These are phyloP conservation scores for Percopsis omiscomaycus DNA, from an alignment of 2,797 vertebrate species.

Conservation along the genomic window DNA sequence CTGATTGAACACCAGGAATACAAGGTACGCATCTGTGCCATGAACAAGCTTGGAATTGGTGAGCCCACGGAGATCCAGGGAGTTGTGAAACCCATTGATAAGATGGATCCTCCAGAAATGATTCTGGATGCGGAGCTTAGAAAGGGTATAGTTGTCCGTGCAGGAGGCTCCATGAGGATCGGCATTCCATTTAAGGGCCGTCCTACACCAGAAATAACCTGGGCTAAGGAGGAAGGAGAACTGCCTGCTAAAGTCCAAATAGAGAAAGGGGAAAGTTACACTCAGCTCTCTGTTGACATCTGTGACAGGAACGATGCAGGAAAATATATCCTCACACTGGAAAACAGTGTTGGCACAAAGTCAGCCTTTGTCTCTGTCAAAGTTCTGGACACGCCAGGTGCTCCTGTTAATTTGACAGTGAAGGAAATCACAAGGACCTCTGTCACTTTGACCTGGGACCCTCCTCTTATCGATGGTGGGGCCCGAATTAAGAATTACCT, in stretches of 20 bases:
- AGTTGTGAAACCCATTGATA: slow-evolving; percentile 90
- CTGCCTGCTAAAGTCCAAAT: slow-evolving; percentile 89
- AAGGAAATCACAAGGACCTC: slow-evolving; percentile 93
- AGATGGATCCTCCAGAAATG: slow-evolving; percentile 92
- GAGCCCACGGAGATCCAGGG: slow-evolving; percentile 89
- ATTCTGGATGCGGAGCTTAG: slow-evolving; percentile 93
- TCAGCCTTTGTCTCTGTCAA: slow-evolving; percentile 96
- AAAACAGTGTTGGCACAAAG: slow-evolving; percentile 93
- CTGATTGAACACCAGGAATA: slow-evolving; percentile 96
- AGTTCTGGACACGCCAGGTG: slow-evolving; percentile 95
- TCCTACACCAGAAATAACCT: slow-evolving; percentile 89
- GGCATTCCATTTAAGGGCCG: slow-evolving; percentile 93
- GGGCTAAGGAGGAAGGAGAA: slow-evolving; percentile 93
- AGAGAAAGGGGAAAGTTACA: slow-evolving; percentile 87
- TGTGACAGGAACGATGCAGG: slow-evolving; percentile 96
- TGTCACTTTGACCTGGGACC: slow-evolving; percentile 90
- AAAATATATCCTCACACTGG: slow-evolving; percentile 92
- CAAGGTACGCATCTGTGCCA: slow-evolving; percentile 91
- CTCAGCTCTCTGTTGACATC: slow-evolving; percentile 91
- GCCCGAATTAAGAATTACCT: slow-evolving; percentile 95
- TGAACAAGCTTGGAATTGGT: slow-evolving; percentile 93
- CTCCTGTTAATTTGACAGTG: slow-evolving; percentile 87
- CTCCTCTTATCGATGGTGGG: slow-evolving; percentile 93
- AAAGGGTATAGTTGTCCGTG: slow-evolving; percentile 92
- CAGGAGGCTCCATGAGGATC: slow-evolving; percentile 91